Conservation (phyloP, 2,888 invertebrate genomes). For the Anagyrus pseudococci region DNA sequence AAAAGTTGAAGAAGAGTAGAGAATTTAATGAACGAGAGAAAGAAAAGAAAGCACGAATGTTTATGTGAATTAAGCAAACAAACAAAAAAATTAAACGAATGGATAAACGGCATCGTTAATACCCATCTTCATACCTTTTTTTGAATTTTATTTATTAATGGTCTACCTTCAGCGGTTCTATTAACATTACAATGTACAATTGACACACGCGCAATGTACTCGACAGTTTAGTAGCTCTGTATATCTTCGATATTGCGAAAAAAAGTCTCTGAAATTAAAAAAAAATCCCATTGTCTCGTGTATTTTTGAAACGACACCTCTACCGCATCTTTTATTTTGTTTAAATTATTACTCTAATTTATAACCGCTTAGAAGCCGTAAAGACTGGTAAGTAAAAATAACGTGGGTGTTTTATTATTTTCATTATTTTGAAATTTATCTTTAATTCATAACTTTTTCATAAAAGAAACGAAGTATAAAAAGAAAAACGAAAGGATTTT, state of each 20-base stretch:
- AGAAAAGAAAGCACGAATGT: slow-evolving; percentile 19
- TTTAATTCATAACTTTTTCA: not conserved
- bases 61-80: slow-evolving; percentile 21
- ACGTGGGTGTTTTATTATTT: too few relatives aligned
- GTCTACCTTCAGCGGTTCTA: slow-evolving; percentile 27
- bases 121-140: slow-evolving; percentile 26
- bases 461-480: too few relatives aligned
- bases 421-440: too few relatives aligned
- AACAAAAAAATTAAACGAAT: not conserved
- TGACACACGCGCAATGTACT: slow-evolving; percentile 32
- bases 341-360: too few relatives aligned
- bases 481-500: too few relatives aligned
- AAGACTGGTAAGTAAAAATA: too few relatives aligned
- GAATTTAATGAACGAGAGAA: not conserved
- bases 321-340: not conserved
- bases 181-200: slow-evolving; percentile 34
- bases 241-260: slow-evolving; percentile 37
- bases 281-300: slow-evolving; percentile 10
- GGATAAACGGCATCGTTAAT: slow-evolving; percentile 24
- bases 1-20: slow-evolving; percentile 38
- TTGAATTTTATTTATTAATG: slow-evolving; percentile 27
- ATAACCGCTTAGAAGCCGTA: too few relatives aligned
- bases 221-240: slow-evolving; percentile 35
- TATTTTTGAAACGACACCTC: slow-evolving; percentile 2
- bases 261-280: slow-evolving; percentile 32